Conservation (phyloP, 2,888 invertebrate genomes). For the Cryptocheilus praepositus region DNA sequence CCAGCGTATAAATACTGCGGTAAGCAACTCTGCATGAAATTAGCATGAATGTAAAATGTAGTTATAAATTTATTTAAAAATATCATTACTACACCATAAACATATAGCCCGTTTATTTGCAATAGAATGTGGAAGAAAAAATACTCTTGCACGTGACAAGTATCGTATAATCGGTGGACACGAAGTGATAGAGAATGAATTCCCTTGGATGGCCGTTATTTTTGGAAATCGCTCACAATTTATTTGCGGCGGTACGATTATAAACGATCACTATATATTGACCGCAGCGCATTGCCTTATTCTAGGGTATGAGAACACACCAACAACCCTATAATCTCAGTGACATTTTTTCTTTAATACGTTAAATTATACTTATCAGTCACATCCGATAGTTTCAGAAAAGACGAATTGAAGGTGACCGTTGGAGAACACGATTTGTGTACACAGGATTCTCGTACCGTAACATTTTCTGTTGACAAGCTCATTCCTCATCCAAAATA, state of each 20-base stretch:
- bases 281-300: conserved; percentile 78
- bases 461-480: conserved; percentile 41
- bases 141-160: conserved; percentile 11
- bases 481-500: conserved; percentile 48
- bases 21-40: conserved; percentile 28
- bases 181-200: conserved; percentile 75
- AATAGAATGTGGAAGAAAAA: not conserved
- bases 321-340: too few species aligned
- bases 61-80: too few species aligned
- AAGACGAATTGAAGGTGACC: conserved; percentile 49
- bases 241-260: conserved; percentile 77
- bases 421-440: conserved; percentile 49
- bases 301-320: conserved; percentile 71
- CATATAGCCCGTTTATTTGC: too few species aligned
- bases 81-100: too few species aligned
- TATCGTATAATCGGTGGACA: conserved; percentile 77
- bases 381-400: conserved; percentile 54
- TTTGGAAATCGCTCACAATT: conserved; percentile 71
- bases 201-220: conserved; percentile 78
- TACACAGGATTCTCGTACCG: conserved; percentile 29
- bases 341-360: too few species aligned
- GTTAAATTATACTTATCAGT: conserved; percentile 19
- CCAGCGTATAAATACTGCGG: conserved; percentile 50
- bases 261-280: conserved; percentile 77
- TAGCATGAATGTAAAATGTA: too few species aligned